Percentiles rank a stretch among this genome's conserved stretches.
phyloP scores from a whole-genome alignment of 2,113 vertebrate species.

The Excalfactoria chinensis region DNA sequence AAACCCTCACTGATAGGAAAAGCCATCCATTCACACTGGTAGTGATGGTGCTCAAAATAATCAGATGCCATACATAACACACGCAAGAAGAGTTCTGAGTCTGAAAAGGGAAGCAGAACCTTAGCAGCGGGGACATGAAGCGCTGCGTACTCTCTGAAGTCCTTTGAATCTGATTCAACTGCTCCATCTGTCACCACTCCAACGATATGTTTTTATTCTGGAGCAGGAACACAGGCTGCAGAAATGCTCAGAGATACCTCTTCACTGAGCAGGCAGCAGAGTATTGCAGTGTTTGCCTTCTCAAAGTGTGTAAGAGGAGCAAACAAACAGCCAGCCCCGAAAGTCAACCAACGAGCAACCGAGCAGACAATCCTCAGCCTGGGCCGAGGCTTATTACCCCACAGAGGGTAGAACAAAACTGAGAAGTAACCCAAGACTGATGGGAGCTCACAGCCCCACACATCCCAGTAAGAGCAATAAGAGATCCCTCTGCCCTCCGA shows the following conservation, averaged over 20 bases:
- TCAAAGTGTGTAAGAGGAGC: not conserved
- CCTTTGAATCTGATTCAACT: not conserved
- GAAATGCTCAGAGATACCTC: not conserved
- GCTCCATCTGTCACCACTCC: constrained; percentile 1
- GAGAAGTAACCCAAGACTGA: not conserved
- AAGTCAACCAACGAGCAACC: not conserved
- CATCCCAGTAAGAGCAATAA: not conserved
- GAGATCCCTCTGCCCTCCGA: not conserved
- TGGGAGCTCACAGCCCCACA: not conserved
- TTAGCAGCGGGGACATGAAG: not conserved
- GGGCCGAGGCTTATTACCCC: not conserved
- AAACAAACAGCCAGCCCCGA: not conserved
- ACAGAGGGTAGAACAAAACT: not conserved
- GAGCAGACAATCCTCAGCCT: not conserved
- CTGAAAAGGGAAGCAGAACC: not conserved
- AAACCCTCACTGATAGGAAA: not conserved
- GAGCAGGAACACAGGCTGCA: not conserved
- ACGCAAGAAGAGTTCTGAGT: not conserved
- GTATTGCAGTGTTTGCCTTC: not conserved
- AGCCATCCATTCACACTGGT: not conserved
- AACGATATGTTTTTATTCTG: not conserved
- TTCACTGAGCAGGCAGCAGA: not conserved
- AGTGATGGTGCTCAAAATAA: not conserved
- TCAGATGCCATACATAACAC: not conserved
- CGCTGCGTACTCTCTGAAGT: not conserved